Evolutionary conservation across 2,888 invertebrate genomes (phyloP).

Genomic region (Thysanoteuthis rhombus): DNA sequence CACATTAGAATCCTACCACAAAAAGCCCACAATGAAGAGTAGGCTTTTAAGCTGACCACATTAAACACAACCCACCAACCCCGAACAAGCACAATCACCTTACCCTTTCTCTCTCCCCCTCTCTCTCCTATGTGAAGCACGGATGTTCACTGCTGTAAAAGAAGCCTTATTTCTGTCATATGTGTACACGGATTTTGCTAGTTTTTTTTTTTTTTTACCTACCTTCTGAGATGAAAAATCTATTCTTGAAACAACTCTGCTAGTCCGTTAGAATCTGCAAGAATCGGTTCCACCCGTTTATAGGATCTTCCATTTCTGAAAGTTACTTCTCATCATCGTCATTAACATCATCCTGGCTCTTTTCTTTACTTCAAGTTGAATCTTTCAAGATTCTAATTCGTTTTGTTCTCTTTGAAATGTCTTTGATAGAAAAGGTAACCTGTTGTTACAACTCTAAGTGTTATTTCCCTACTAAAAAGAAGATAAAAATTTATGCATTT

Average conservation of each 20-base stretch:
- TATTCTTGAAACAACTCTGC: not conserved
- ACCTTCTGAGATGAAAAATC: not conserved
- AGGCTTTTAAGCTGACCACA: constrained; percentile 28
- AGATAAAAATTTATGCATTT: no score
- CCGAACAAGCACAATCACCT: not conserved
- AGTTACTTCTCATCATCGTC: not conserved
- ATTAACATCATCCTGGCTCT: not conserved
- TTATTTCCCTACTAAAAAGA: not conserved
- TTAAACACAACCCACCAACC: not conserved
- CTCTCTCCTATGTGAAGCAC: not conserved
- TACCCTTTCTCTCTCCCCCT: not conserved
- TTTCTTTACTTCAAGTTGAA: not conserved
- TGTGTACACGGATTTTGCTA: not conserved
- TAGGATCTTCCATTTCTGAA: not conserved
- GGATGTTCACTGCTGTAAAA: not conserved
- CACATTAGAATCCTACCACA: not conserved
- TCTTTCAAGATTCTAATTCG: not conserved
- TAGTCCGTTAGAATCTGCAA: not conserved
- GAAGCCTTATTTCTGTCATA: not conserved
- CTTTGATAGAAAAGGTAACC: not conserved
- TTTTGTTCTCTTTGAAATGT: not conserved
- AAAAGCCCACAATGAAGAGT: constrained; percentile 12
- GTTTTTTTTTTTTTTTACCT: not conserved
- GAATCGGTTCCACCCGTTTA: not conserved
- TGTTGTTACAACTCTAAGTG: not conserved